Conservation (phyloP, 2,113 vertebrate genomes). For the Hydropotes inermis region DNA sequence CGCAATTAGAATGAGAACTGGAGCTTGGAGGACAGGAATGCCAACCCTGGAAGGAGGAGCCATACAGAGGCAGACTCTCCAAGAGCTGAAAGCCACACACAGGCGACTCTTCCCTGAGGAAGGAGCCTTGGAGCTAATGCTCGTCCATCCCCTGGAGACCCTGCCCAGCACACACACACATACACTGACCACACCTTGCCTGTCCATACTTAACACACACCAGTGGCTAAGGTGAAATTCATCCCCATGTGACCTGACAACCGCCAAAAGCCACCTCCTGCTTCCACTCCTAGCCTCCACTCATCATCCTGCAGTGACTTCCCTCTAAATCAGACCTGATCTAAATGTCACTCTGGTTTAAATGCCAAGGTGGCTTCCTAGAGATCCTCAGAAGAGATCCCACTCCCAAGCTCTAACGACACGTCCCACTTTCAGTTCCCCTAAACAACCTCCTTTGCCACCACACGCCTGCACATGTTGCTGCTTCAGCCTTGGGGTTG, state of each 20-base stretch:
- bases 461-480: neutral
- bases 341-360: neutral
- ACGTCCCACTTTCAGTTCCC: neutral
- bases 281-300: neutral
- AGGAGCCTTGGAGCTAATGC: neutral
- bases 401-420: neutral
- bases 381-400: neutral
- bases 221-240: neutral
- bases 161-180: neutral
- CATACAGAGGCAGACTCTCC: neutral
- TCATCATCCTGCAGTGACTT: neutral
- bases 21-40: neutral
- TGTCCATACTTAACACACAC: neutral
- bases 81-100: neutral
- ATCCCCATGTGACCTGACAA: rapidly evolving
- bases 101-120: neutral
- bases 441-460: neutral
- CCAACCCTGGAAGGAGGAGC: neutral
- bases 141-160: neutral
- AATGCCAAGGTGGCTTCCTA: neutral
- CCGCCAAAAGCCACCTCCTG: neutral
- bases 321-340: neutral
- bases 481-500: neutral
- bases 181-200: neutral
- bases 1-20: neutral